Evolutionary conservation across 2,113 vertebrate species (phyloP).

Genomic region (Muscicapa adusta): DNA sequence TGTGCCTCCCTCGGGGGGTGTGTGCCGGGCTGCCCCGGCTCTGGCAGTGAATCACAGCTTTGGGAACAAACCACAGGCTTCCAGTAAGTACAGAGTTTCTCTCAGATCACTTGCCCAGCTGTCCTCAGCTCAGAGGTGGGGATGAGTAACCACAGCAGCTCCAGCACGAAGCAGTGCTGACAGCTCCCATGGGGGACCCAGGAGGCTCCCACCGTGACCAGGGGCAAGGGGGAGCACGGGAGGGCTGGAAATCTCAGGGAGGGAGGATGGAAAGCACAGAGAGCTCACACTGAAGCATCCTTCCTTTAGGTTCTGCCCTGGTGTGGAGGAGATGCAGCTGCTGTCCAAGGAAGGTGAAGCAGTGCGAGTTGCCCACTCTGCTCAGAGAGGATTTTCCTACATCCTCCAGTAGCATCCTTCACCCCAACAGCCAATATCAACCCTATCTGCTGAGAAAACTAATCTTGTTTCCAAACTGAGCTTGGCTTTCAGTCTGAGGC

Average conservation of each 20-base stretch:
- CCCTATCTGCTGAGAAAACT: background rate
- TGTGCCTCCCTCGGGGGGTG: background rate
- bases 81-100: background rate
- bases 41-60: background rate
- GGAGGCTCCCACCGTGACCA: rapidly evolving
- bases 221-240: background rate
- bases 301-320: background rate
- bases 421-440: background rate
- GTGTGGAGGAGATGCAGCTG: background rate
- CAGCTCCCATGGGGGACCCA: background rate
- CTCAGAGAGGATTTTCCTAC: background rate
- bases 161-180: rapidly evolving
- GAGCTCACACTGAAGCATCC: background rate
- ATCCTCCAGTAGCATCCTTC: background rate
- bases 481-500: background rate
- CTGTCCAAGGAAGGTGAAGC: background rate
- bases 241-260: background rate
- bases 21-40: background rate
- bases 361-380: rapidly evolving
- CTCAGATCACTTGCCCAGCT: background rate
- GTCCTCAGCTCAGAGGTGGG: background rate
- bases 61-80: background rate
- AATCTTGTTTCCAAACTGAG: background rate
- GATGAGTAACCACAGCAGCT: rapidly evolving
- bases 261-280: background rate